Percentiles rank a stretch among this genome's conserved stretches.
Conservation (phyloP, 2,797 vertebrate genomes). For the Hyperoplus lanceolatus region DNA sequence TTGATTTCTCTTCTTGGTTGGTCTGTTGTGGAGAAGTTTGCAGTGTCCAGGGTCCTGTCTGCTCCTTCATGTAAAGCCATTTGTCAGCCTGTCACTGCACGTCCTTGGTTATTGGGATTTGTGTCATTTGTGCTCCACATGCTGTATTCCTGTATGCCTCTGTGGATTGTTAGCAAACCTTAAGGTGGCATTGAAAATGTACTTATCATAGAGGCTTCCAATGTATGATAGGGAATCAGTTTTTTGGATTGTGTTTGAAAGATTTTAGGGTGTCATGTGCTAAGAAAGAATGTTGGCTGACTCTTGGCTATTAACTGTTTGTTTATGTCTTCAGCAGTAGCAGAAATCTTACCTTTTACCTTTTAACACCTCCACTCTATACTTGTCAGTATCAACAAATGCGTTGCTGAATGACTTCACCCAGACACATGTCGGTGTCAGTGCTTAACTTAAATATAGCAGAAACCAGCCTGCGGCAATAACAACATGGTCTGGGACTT, state of each 20-base stretch:
- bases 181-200: conserved; percentile 21
- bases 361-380: conserved; percentile 13
- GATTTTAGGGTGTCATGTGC: not conserved
- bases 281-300: not conserved
- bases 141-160: conserved; percentile 21
- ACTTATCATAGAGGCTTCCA: not conserved
- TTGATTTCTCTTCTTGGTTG: conserved; percentile 60
- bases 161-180: conserved; percentile 9
- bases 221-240: not conserved
- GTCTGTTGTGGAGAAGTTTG: conserved; percentile 58
- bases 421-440: not conserved
- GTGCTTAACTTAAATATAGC: conserved; percentile 8
- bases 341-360: not conserved
- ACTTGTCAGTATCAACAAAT: not conserved
- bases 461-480: conserved; percentile 4
- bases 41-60: conserved; percentile 57
- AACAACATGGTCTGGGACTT: conserved; percentile 13
- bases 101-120: conserved; percentile 55
- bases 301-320: not conserved
- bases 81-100: conserved; percentile 64
- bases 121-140: conserved; percentile 39
- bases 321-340: not conserved
- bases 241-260: conserved; percentile 5
- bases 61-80: conserved; percentile 65
- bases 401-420: conserved; percentile 27